Evolutionary conservation across 92 coral and sea anemone genomes (phyloP).

Genomic region (Phenganax stokvisi): DNA sequence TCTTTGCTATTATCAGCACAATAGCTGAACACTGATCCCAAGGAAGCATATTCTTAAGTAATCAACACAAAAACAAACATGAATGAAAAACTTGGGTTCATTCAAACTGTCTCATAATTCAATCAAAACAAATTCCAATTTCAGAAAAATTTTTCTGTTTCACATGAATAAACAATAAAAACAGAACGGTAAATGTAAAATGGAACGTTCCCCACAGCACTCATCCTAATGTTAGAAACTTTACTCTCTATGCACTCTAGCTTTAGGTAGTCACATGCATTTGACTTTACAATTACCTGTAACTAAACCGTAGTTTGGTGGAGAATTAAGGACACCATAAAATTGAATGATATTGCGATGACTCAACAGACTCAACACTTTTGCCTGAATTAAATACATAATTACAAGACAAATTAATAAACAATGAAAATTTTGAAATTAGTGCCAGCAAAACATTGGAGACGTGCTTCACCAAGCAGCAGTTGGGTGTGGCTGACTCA

Average conservation of each 20-base stretch:
- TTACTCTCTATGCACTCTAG: too few species aligned
- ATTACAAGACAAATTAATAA: neutral
- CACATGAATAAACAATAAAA: too few species aligned
- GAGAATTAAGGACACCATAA: conserved; percentile 68
- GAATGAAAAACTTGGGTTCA: neutral
- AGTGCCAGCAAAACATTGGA: neutral
- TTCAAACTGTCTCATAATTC: too few species aligned
- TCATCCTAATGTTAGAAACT: too few species aligned
- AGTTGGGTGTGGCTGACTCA: too few species aligned
- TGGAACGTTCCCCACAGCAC: too few species aligned
- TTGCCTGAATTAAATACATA: conserved; percentile 48
- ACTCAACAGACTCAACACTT: conserved; percentile 65
- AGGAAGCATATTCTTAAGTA: conserved; percentile 65
- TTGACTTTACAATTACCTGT: conserved; percentile 49
- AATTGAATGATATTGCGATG: conserved; percentile 73
- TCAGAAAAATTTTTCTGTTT: too few species aligned
- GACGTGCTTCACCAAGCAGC: too few species aligned
- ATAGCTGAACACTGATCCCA: conserved; percentile 64
- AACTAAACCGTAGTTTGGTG: conserved; percentile 78
- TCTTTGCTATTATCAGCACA: conserved; percentile 40
- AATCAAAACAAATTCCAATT: too few species aligned
- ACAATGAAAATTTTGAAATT: neutral
- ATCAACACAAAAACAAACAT: neutral
- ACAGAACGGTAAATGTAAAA: too few species aligned
- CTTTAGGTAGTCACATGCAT: too few species aligned